These are phyloP conservation scores for Micrasema longulum DNA, from an alignment of 1,140 invertebrate genomes.

Conservation along the genomic window DNA sequence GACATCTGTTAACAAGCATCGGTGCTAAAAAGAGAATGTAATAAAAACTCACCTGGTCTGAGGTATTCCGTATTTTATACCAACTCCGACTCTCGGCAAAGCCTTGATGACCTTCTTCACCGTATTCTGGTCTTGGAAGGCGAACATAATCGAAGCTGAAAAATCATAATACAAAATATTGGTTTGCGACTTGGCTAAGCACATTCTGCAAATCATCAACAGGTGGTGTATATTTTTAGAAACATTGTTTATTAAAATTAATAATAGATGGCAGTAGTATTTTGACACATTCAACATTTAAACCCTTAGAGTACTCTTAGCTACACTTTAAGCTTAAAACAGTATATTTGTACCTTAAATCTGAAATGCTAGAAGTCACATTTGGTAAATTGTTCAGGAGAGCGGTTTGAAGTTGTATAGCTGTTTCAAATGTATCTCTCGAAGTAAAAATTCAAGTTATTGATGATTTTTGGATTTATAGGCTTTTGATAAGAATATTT, in stretches of 20 bases:
- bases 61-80: conserved; percentile 98
- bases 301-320: too few relatives aligned
- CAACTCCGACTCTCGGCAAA: conserved; percentile 96
- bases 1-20: too few relatives aligned
- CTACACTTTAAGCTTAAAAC: too few relatives aligned
- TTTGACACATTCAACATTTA: too few relatives aligned
- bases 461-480: too few relatives aligned
- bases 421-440: too few relatives aligned
- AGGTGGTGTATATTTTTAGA: conserved; percentile 31
- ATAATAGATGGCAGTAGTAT: background rate
- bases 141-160: conserved; percentile 97
- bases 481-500: too few relatives aligned
- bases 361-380: too few relatives aligned
- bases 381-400: too few relatives aligned
- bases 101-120: conserved; percentile 99
- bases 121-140: conserved; percentile 95
- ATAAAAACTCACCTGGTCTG: conserved; percentile 84
- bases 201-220: conserved; percentile 10
- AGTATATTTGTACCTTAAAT: too few relatives aligned
- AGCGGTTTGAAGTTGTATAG: too few relatives aligned
- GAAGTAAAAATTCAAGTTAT: too few relatives aligned
- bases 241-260: background rate
- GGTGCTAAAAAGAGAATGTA: background rate
- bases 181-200: conserved; percentile 31
- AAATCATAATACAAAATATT: conserved; percentile 52